Percentiles rank a stretch among this genome's conserved stretches.
Evolutionary conservation across 2,113 vertebrate species (phyloP).

Genomic region (Andinoacara biseriatus): DNA sequence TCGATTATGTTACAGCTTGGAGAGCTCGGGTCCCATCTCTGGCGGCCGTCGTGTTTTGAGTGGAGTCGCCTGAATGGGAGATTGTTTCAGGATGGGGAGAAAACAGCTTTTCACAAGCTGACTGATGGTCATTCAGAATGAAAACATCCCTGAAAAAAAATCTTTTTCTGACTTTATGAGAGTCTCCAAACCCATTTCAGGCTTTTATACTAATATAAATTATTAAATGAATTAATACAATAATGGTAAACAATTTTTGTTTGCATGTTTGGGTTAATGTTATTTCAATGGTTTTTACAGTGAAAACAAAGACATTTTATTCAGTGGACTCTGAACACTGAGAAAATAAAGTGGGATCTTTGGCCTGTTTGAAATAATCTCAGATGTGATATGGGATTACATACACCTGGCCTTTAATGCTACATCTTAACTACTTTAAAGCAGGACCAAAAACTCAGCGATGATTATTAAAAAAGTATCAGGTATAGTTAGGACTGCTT

Average conservation of each 20-base stretch:
- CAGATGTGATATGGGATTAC: too few species aligned
- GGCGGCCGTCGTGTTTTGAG: neutral
- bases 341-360: too few species aligned
- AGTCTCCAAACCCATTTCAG: neutral
- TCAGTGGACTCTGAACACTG: too few species aligned
- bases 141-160: neutral
- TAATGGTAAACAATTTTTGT: neutral
- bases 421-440: too few species aligned
- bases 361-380: too few species aligned
- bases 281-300: too few species aligned
- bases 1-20: constrained; percentile 20
- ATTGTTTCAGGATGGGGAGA: constrained; percentile 1
- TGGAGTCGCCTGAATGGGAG: constrained; percentile 1
- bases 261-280: neutral
- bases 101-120: neutral
- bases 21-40: neutral
- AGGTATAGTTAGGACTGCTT: too few species aligned
- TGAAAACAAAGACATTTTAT: too few species aligned
- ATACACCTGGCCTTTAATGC: too few species aligned
- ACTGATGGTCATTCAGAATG: neutral
- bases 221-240: too few species aligned
- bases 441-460: too few species aligned
- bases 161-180: neutral
- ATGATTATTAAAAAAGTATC: too few species aligned
- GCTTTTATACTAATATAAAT: neutral